Percentiles rank a stretch among this genome's conserved stretches.
These are phyloP conservation scores for Xiphorhynchus erythropygius DNA, from an alignment of 2,797 vertebrate species.

Conservation along the genomic window DNA sequence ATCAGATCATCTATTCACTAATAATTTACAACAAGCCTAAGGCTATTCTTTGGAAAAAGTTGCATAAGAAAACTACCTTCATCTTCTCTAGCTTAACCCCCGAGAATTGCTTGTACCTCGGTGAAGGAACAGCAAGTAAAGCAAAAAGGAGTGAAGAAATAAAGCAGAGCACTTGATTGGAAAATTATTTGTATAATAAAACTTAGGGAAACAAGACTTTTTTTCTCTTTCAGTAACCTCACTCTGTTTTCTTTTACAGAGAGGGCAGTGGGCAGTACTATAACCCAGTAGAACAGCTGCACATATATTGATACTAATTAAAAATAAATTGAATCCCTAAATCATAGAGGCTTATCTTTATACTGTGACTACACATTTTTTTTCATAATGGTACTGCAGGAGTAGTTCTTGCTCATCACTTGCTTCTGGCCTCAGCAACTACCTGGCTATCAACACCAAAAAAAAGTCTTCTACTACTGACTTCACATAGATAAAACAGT, in stretches of 20 bases:
- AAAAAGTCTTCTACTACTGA: not conserved
- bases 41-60: not conserved
- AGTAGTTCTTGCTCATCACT: not conserved
- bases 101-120: not conserved
- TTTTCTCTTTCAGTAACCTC: not conserved
- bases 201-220: not conserved
- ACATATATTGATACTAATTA: not conserved
- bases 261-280: not conserved
- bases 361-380: not conserved
- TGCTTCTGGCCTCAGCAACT: not conserved
- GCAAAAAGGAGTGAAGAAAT: not conserved
- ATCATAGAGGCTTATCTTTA: not conserved
- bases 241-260: not conserved
- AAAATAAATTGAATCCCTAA: not conserved
- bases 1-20: not conserved
- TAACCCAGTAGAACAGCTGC: not conserved
- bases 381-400: not conserved
- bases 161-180: not conserved
- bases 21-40: conserved; percentile 16
- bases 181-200: not conserved
- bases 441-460: not conserved
- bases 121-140: not conserved
- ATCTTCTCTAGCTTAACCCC: not conserved
- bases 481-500: not conserved
- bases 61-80: not conserved